These are phyloP conservation scores for Fragum fragum DNA, from an alignment of 2,888 invertebrate species.

Conservation along the genomic window DNA sequence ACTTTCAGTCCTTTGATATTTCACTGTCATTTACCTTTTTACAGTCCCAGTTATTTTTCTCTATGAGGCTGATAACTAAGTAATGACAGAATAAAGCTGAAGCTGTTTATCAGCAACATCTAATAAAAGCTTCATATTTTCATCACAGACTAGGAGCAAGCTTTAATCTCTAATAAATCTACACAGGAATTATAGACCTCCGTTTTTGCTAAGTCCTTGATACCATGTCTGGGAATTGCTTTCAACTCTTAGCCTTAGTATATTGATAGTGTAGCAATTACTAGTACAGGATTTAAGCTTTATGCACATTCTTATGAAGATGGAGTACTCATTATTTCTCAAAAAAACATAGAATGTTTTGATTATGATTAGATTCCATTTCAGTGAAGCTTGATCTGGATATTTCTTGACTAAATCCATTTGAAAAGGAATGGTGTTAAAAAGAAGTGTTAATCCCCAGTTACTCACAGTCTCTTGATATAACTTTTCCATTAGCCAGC, in stretches of 20 bases:
- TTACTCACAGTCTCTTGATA: background rate
- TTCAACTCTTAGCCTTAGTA: background rate
- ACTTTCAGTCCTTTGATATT: too few species aligned
- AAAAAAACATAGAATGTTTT: too few species aligned
- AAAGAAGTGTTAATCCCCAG: background rate
- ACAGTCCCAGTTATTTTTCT: too few species aligned
- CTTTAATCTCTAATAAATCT: conserved; percentile 1
- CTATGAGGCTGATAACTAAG: too few species aligned
- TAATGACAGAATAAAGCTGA: background rate
- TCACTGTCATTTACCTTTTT: too few species aligned
- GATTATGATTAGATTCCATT: too few species aligned
- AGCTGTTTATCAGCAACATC: background rate
- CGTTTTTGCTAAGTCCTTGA: background rate
- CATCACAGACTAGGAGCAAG: background rate
- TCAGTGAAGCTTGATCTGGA: too few species aligned
- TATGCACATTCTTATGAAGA: too few species aligned
- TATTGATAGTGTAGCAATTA: background rate
- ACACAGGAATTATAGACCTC: background rate
- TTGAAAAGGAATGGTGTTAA: too few species aligned
- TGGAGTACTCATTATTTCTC: too few species aligned
- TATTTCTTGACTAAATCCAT: too few species aligned
- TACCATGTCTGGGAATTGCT: background rate
- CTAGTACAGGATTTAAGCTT: background rate
- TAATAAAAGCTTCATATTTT: background rate
- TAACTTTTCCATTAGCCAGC: conserved; percentile 2